Evolutionary conservation across 2,888 invertebrate species (phyloP).

Genomic region (Cephus pygmeus): DNA sequence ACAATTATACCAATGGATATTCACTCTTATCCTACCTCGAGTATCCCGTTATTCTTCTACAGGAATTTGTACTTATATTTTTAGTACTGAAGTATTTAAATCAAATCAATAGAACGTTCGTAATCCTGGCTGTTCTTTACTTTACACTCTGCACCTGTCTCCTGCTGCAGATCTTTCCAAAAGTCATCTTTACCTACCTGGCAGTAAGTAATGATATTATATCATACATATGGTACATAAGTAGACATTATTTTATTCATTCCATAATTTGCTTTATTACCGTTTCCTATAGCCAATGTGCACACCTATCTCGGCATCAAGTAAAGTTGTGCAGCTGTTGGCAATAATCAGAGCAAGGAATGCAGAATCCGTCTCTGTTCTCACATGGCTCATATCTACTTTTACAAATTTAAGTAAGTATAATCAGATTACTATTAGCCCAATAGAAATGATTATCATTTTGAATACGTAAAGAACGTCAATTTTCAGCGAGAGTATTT

Average conservation of each 20-base stretch:
- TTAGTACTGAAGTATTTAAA: conserved; percentile 77
- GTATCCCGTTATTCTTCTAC: conserved; percentile 82
- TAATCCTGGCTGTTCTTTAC: conserved; percentile 60
- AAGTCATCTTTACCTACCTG: conserved; percentile 69
- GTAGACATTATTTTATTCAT: background rate
- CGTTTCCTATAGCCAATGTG: conserved; percentile 74
- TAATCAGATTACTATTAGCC: background rate
- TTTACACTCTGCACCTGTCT: conserved; percentile 55
- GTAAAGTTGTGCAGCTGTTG: conserved; percentile 82
- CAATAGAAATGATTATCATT: conserved; percentile 7
- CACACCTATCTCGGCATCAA: conserved; percentile 84
- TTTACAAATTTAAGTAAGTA: conserved; percentile 83
- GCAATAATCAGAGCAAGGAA: conserved; percentile 78
- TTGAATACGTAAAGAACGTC: background rate
- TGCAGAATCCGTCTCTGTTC: conserved; percentile 80
- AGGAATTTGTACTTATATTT: conserved; percentile 80
- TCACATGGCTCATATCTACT: conserved; percentile 86
- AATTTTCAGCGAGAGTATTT: conserved; percentile 78
- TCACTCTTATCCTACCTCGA: conserved; percentile 83
- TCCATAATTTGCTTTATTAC: background rate
- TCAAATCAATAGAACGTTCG: conserved; percentile 65
- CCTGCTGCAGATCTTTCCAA: conserved; percentile 67
- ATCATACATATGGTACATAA: background rate
- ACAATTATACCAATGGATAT: conserved; percentile 82
- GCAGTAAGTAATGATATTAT: conserved; percentile 70